Evolutionary conservation across 2,888 invertebrate species (phyloP), one percentile per base, ranked within the genome.

Genomic region (Lypha dubia): DNA sequence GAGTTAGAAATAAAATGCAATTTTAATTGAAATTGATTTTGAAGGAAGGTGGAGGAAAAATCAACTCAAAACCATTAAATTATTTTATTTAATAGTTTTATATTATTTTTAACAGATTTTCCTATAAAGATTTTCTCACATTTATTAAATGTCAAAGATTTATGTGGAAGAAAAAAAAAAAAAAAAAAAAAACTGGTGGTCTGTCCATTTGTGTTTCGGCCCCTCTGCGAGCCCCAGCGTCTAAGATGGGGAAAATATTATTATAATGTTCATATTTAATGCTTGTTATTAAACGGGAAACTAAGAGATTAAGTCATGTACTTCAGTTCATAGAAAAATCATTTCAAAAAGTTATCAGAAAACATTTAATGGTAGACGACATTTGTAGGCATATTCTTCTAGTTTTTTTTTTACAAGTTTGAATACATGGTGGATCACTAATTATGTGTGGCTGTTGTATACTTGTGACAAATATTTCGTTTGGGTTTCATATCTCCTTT

Each of bases 61-160:
- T n/a, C n/a, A n/a, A n/a, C n/a, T 63, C 35, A 8, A 68, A 68
- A 81, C 77, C 80, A 80, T 84, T 81, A 81, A 81, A 81, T 84
- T 84, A 77, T 73, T 63, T 76, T 67, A 62, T 80, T 9, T 28
- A n/a, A n/a, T n/a, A 24, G 11, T 41, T 68, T 60, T 44, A n/a
- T 51, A 41, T 62, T 35, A 35, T 76, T 79, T 83, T 28, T 65
- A 44, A 75, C 44, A 83, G 79, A 83, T 83, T 83, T 70, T 67
- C 41, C 63, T 65, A 41, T 22, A 77, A 62, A 80, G 80, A 84
- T 84, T 80, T 84, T 84, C 80, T 84, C 84, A 84, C 84, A 84
- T 84, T 84, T 84, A 77, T 80, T 84, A 84, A 84, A 84, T 84
- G 84, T 80, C 84, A 84, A 84, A 84, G 84, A 73, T 80, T 76